A percentile compares a stretch with the other conserved stretches of the same genome.
Evolutionary conservation across 37 sponge, comb jelly and placozoan species (phyloP).

Genomic region (Hexactinellida sp.): DNA sequence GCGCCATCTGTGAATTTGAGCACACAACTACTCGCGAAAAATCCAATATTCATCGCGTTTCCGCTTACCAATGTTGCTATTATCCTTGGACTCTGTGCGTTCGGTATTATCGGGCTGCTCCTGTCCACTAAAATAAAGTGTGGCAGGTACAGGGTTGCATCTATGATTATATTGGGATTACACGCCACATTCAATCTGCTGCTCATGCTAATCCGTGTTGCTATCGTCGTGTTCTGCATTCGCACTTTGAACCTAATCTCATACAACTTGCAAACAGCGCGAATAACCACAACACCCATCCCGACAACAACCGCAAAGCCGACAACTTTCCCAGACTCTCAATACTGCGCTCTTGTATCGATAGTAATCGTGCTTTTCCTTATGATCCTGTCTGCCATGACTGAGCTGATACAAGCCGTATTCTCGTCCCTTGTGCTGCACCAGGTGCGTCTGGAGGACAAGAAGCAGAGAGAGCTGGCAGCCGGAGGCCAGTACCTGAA

Average conservation of each 20-base stretch:
- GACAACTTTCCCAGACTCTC: neutral
- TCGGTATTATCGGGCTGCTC: neutral
- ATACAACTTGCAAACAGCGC: neutral
- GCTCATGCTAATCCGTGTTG: neutral
- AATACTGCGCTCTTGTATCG: neutral
- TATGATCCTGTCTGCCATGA: neutral
- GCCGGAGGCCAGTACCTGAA: neutral
- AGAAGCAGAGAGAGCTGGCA: neutral
- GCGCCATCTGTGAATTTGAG: neutral
- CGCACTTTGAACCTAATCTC: neutral
- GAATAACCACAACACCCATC: neutral
- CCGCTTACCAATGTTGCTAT: neutral
- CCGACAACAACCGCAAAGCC: neutral
- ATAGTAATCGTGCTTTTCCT: neutral
- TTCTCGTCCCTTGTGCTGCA: slow-evolving; percentile 2
- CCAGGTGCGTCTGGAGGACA: neutral
- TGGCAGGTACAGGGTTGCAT: neutral
- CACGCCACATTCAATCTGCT: neutral
- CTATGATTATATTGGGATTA: neutral
- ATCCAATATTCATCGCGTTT: neutral
- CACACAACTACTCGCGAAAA: neutral
- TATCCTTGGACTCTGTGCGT: neutral
- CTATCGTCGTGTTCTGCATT: neutral
- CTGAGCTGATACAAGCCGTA: neutral
- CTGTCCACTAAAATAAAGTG: neutral